Conservation (phyloP, 2,113 vertebrate genomes). For the Dicrurus megarhynchus region DNA sequence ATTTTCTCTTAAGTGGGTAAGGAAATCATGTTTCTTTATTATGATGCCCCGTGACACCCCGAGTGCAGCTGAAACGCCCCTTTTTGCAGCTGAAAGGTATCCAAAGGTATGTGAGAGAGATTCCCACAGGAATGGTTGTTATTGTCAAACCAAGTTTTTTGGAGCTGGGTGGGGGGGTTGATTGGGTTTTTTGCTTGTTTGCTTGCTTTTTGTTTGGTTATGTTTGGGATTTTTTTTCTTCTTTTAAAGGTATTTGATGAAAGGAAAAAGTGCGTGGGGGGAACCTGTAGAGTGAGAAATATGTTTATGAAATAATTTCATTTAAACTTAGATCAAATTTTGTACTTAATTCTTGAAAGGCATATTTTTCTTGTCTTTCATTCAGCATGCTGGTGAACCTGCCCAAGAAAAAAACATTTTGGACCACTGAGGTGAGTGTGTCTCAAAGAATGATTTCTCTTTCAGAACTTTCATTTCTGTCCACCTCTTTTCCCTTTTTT, state of each 20-base stretch:
- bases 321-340: background rate
- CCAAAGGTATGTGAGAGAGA: background rate
- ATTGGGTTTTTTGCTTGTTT: background rate
- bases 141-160: background rate
- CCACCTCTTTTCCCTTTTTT: background rate
- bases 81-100: background rate
- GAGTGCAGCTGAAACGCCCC: background rate
- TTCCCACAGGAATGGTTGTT: background rate
- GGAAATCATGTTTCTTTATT: background rate
- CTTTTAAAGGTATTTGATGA: background rate
- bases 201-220: background rate
- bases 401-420: background rate
- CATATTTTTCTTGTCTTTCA: background rate
- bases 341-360: background rate
- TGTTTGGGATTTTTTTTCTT: background rate
- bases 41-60: too few species aligned
- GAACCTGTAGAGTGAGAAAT: background rate
- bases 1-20: background rate
- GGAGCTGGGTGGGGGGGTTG: fast-evolving
- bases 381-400: background rate
- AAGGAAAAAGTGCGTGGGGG: background rate
- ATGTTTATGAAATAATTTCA: background rate
- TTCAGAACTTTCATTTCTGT: background rate
- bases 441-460: background rate
- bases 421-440: background rate